Percentiles rank a stretch among this genome's conserved stretches.
Evolutionary conservation across 2,888 invertebrate species (phyloP).

Genomic region (Caradrina clavipalpis): DNA sequence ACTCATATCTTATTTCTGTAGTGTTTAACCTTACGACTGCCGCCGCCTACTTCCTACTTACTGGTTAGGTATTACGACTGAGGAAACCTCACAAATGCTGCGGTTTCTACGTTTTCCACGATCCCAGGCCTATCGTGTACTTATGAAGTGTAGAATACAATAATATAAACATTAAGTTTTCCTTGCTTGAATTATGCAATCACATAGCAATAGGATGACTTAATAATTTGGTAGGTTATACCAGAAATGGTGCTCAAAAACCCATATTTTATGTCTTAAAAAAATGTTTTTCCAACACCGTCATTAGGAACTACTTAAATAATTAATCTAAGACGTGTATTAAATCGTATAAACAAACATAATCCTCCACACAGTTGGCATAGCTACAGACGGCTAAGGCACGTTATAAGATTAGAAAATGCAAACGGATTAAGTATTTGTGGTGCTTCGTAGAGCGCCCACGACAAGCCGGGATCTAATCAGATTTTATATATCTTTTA

Average conservation of each 20-base stretch:
- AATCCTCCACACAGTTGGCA: constrained; percentile 26
- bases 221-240: neutral
- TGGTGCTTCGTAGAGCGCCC: constrained; percentile 85
- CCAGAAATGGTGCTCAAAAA: neutral
- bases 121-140: constrained; percentile 56
- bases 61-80: constrained; percentile 85
- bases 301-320: neutral
- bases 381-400: constrained; percentile 79
- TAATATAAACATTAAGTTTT: constrained; percentile 38
- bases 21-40: constrained; percentile 90
- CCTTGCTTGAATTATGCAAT: constrained; percentile 19
- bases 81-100: constrained; percentile 87
- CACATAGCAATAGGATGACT: constrained; percentile 1
- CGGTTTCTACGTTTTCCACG: constrained; percentile 85
- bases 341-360: constrained; percentile 30
- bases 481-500: constrained; percentile 75
- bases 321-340: constrained; percentile 11
- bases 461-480: constrained; percentile 79
- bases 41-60: constrained; percentile 86
- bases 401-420: constrained; percentile 89
- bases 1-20: constrained; percentile 90
- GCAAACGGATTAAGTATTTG: constrained; percentile 88
- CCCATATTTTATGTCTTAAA: too few relatives aligned
- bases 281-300: neutral
- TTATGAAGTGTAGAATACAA: constrained; percentile 38